Evolutionary conservation across 2,113 vertebrate genomes (phyloP).

Genomic region (Dipodomys ordii): DNA sequence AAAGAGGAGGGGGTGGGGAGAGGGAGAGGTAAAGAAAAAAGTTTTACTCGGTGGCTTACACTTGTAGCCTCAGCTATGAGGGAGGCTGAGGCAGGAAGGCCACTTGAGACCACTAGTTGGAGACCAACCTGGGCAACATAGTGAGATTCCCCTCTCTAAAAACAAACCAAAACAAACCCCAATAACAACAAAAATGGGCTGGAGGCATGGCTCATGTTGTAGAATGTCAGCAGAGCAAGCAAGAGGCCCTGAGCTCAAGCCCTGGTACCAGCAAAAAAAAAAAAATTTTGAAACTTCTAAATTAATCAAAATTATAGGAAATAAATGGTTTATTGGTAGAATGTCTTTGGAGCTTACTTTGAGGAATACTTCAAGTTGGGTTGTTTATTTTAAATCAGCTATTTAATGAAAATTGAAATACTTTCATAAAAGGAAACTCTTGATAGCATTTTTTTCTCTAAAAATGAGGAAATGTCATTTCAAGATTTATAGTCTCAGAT

Average conservation of each 20-base stretch:
- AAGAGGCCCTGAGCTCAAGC: too few species aligned
- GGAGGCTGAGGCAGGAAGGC: not conserved
- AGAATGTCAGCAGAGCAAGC: too few species aligned
- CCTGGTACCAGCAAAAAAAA: too few species aligned
- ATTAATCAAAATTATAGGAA: constrained; percentile 42
- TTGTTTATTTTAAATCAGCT: constrained; percentile 56
- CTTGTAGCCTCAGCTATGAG: not conserved
- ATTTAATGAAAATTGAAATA: constrained; percentile 58
- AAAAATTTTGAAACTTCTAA: not conserved
- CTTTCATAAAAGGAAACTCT: constrained; percentile 59
- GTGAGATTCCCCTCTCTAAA: not conserved
- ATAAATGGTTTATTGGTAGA: constrained; percentile 48
- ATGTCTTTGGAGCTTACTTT: constrained; percentile 35
- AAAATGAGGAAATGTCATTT: constrained; percentile 53
- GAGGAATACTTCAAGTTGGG: constrained; percentile 17
- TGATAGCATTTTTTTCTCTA: constrained; percentile 45
- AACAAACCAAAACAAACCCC: too few species aligned
- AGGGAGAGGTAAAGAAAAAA: too few species aligned
- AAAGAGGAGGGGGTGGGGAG: too few species aligned
- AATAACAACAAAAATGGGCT: not conserved
- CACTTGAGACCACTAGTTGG: not conserved
- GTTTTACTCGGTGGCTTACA: not conserved
- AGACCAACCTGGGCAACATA: not conserved
- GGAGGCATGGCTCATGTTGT: too few species aligned
- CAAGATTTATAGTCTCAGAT: constrained; percentile 58